Base-by-base conservation (phyloP, 2,113 vertebrate genomes). In the Hyperopisus bebe region DNA sequence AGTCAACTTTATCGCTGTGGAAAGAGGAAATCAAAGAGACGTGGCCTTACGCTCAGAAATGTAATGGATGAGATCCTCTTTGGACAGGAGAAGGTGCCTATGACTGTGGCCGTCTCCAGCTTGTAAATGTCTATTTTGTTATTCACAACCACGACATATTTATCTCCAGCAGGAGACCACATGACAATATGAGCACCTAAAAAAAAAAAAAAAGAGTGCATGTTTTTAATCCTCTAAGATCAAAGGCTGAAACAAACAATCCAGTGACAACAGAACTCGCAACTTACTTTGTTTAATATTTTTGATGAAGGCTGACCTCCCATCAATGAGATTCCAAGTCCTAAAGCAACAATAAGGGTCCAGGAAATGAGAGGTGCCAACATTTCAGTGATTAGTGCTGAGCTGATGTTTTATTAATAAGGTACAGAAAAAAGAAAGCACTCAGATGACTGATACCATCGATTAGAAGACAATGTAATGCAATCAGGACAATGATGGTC, bases 271-370 rank as follows among this genome's bases (percentile, higher is more conserved):
- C 21, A 8, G 3, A 84, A 46, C 31, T 80, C 5, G 6, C 31
- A 39, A 95, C 98, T 97, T 93, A 99, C 98, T 98, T 91, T 97
- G 96, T 91, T 99, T 99, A 92, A 99, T 96, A 91, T 98, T 99
- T 96, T 99, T 99, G 93, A 99, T 97, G 92, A 99, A 99, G 15
- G 98, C 98, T 7, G 97, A 97, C 93, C 98, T 94, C 94, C 98
- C 98, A 89, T 97, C 97, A 66, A 96, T 95, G 86, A 99, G 97
- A 95, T 99, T 99, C 98, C 98, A 99, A 0, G 98, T 99, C 94
- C 98, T 99, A 91, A 88, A 96, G 94, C 89, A 95, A 46, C 7
- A 89, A 48, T 21, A 82, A 10, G 2, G 44, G 39, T 47, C 44
- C 35, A 24, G 17, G 17, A 84, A 84, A 24, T 46, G 9, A 21